Conservation (phyloP, 1,140 invertebrate genomes). For the Eumaeus atala region DNA sequence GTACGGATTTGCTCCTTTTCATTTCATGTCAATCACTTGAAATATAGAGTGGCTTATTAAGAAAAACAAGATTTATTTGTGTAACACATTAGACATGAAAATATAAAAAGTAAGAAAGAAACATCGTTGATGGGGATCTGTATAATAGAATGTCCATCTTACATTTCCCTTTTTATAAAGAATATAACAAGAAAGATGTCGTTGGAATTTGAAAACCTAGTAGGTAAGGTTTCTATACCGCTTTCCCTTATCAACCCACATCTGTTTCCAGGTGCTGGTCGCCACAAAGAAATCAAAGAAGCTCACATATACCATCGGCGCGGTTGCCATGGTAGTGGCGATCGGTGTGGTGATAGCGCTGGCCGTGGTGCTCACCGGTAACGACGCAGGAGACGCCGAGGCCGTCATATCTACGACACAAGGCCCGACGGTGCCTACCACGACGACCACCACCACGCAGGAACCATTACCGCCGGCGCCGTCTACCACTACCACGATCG, state of each 20-base stretch:
- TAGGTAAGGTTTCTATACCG: not conserved
- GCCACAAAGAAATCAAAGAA: slow-evolving; percentile 48
- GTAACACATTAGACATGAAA: no score
- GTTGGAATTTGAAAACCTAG: no score
- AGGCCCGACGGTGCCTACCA: slow-evolving; percentile 24
- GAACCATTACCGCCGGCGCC: slow-evolving; percentile 19
- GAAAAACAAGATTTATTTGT: no score
- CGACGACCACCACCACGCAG: slow-evolving; percentile 1
- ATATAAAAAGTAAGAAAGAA: no score
- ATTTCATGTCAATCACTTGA: no score
- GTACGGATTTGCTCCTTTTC: no score
- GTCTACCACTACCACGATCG: slow-evolving; percentile 23
- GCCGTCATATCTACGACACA: slow-evolving; percentile 34
- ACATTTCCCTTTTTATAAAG: no score
- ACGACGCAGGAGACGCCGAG: slow-evolving; percentile 31
- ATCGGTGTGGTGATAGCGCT: slow-evolving; percentile 47
- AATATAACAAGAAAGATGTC: no score
- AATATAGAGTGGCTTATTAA: no score
- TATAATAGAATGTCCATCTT: no score
- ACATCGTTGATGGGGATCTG: no score
- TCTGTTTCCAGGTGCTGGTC: slow-evolving; percentile 47
- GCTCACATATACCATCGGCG: slow-evolving; percentile 44
- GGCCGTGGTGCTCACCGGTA: slow-evolving; percentile 44
- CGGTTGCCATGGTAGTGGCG: slow-evolving; percentile 43
- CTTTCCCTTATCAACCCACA: not conserved